A percentile compares a stretch with the other conserved stretches of the same genome.
Conservation (phyloP, 2,113 vertebrate genomes). For the Dipodomys merriami region DNA sequence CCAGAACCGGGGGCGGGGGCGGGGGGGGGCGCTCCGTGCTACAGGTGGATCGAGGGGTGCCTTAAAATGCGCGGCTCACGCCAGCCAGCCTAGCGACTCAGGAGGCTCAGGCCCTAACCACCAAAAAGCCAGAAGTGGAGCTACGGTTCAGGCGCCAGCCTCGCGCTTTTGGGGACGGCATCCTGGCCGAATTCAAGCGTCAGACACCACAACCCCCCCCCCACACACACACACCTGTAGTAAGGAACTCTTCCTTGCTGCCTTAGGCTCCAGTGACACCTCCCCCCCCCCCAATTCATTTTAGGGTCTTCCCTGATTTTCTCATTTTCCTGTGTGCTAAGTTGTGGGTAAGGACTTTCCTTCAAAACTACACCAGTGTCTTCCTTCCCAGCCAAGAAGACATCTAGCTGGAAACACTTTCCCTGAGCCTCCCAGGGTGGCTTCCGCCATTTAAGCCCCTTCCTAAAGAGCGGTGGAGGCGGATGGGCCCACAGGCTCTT, state of each 20-base stretch:
- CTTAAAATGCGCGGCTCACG: not conserved
- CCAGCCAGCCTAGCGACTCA: no score
- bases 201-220: no score
- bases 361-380: not conserved
- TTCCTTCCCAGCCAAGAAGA: not conserved
- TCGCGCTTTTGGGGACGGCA: not conserved
- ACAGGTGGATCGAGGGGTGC: slow-evolving; percentile 30
- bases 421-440: not conserved
- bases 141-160: no score
- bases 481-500: not conserved
- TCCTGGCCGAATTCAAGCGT: no score
- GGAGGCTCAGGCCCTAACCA: no score
- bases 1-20: not conserved
- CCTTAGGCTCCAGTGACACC: not conserved
- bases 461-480: not conserved
- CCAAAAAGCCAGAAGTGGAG: no score
- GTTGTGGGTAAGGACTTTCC: not conserved
- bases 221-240: no score
- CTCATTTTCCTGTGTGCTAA: slow-evolving; percentile 21
- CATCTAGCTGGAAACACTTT: no score
- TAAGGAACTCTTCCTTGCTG: not conserved
- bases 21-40: not conserved
- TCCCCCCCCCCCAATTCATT: not conserved
- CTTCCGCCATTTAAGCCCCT: not conserved
- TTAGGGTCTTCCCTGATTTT: not conserved